A percentile compares a stretch with the other conserved stretches of the same genome.
phyloP scores from a whole-genome alignment of 2,797 vertebrate species.

The Artibeus jamaicensis region DNA sequence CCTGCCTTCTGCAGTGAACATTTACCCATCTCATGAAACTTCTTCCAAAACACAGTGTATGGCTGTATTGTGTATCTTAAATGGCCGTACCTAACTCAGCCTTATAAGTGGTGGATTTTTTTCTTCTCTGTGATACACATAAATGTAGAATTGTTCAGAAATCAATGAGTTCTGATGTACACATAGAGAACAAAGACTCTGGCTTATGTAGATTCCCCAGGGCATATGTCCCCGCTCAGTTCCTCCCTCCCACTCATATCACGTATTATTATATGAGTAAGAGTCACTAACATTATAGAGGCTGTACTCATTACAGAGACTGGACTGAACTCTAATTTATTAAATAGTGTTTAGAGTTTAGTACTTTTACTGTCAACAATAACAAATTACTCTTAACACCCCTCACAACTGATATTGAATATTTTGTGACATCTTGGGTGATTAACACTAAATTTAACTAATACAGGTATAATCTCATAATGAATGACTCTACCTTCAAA shows the following conservation, averaged over 20 bases:
- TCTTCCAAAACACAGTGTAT: neutral
- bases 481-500: neutral
- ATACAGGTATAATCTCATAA: neutral
- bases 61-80: neutral
- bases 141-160: neutral
- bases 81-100: neutral
- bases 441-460: neutral
- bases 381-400: neutral
- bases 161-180: neutral
- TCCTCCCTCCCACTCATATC: neutral
- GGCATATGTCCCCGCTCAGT: neutral
- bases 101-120: neutral
- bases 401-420: neutral
- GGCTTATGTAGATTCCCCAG: neutral
- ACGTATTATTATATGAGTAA: neutral
- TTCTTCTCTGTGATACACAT: neutral
- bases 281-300: neutral
- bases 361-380: neutral
- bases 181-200: neutral
- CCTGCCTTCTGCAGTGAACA: neutral
- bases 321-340: neutral
- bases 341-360: neutral
- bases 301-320: neutral
- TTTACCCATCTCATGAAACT: neutral
- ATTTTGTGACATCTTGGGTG: neutral